These are phyloP conservation scores for Apis mellifera DNA, from an alignment of 1,140 invertebrate genomes.

Conservation along the genomic window DNA sequence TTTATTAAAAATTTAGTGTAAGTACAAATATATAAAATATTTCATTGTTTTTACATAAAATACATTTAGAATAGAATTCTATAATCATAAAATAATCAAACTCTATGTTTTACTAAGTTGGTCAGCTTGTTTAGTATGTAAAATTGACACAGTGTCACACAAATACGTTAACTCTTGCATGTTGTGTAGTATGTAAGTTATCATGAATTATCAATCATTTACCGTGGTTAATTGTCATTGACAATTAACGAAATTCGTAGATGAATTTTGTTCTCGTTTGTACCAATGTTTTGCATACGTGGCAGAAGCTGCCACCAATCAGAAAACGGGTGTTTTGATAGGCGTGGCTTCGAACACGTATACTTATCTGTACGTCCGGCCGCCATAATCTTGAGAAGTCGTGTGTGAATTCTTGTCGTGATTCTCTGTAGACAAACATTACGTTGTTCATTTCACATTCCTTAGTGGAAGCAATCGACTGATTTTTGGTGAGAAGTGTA, in stretches of 20 bases:
- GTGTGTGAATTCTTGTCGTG: conserved; percentile 56
- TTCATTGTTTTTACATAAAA: background rate
- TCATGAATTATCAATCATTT: conserved; percentile 34
- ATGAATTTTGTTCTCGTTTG: conserved; percentile 31
- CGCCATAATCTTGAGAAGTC: conserved; percentile 67
- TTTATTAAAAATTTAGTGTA: background rate
- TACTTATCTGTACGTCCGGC: conserved; percentile 59
- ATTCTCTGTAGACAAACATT: conserved; percentile 36
- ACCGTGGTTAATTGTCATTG: conserved; percentile 26
- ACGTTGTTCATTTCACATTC: conserved; percentile 25
- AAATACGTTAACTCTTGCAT: conserved; percentile 18
- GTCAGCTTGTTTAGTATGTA: conserved; percentile 4
- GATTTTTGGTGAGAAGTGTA: conserved; percentile 39
- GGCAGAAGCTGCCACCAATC: conserved; percentile 69
- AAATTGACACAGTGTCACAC: conserved; percentile 17
- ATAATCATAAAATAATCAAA: background rate
- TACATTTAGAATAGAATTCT: too few relatives aligned
- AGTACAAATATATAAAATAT: background rate
- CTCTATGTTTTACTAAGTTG: conserved; percentile 20
- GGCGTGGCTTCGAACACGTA: conserved; percentile 72
- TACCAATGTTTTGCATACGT: conserved; percentile 68
- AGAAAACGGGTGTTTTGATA: conserved; percentile 61
- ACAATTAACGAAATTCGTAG: conserved; percentile 27
- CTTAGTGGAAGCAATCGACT: conserved; percentile 23
- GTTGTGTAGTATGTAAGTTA: background rate